Evolutionary conservation across 2,888 invertebrate species (phyloP).

Genomic region (Fragum fragum): DNA sequence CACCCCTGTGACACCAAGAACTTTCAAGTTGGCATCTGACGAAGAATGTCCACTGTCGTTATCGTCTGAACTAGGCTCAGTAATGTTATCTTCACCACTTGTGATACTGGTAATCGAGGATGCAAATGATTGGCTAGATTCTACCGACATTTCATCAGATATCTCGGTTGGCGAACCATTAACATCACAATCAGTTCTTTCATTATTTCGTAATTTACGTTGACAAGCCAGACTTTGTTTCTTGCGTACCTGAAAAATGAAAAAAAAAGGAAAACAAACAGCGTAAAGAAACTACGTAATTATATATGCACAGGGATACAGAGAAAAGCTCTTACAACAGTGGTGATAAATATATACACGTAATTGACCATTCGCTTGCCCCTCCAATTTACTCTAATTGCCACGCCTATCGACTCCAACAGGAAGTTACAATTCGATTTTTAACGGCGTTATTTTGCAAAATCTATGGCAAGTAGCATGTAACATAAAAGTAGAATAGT

Average conservation of each 20-base stretch:
- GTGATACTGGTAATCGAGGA: slow-evolving; percentile 2
- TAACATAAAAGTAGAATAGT: too few relatives aligned
- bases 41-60: neutral
- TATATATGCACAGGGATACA: too few relatives aligned
- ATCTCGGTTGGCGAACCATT: neutral
- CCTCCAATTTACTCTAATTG: too few relatives aligned
- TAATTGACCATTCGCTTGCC: too few relatives aligned
- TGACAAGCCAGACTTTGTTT: neutral
- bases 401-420: too few relatives aligned
- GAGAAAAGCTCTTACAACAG: too few relatives aligned
- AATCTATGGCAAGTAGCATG: too few relatives aligned
- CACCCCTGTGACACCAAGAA: neutral
- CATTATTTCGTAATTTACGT: neutral
- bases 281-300: too few relatives aligned
- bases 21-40: neutral
- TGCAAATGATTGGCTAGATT: neutral
- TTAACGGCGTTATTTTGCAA: too few relatives aligned
- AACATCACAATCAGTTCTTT: neutral
- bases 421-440: too few relatives aligned
- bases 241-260: neutral
- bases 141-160: neutral
- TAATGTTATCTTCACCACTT: neutral
- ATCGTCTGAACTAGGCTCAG: neutral
- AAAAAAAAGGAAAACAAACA: too few relatives aligned
- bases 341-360: too few relatives aligned